A percentile compares a stretch with the other conserved stretches of the same genome.
phyloP scores from a whole-genome alignment of 1,140 invertebrate species.

The Achatina immaculata region DNA sequence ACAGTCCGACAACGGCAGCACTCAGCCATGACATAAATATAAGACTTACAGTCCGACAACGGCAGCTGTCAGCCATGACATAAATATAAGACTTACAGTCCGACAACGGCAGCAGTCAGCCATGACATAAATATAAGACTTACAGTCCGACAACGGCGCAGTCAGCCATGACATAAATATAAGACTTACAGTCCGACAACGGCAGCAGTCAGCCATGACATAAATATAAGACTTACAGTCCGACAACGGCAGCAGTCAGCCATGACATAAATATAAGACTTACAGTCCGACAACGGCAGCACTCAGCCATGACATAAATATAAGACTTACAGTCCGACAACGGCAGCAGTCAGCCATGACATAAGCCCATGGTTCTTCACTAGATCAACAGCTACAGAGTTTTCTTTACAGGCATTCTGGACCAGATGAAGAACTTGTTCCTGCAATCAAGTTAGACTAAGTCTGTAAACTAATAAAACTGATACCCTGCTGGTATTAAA shows the following conservation, averaged over 20 bases:
- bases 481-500: no score
- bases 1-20: not conserved
- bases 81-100: not conserved
- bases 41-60: not conserved
- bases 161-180: not conserved
- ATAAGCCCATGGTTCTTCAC: constrained; percentile 31
- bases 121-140: not conserved
- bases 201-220: not conserved
- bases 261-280: no score
- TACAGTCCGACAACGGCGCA: not conserved
- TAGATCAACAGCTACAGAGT: constrained; percentile 21
- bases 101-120: not conserved
- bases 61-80: not conserved
- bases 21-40: not conserved
- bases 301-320: no score
- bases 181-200: not conserved
- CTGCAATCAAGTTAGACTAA: no score
- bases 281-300: no score
- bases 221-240: not conserved
- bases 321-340: constrained; percentile 8
- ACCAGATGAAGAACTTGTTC: not conserved
- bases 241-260: not conserved
- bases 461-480: no score
- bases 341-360: not conserved
- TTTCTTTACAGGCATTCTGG: constrained; percentile 19